Percentiles rank a stretch among this genome's conserved stretches.
phyloP scores from a whole-genome alignment of 2,888 invertebrate genomes.

The Labia minor region DNA sequence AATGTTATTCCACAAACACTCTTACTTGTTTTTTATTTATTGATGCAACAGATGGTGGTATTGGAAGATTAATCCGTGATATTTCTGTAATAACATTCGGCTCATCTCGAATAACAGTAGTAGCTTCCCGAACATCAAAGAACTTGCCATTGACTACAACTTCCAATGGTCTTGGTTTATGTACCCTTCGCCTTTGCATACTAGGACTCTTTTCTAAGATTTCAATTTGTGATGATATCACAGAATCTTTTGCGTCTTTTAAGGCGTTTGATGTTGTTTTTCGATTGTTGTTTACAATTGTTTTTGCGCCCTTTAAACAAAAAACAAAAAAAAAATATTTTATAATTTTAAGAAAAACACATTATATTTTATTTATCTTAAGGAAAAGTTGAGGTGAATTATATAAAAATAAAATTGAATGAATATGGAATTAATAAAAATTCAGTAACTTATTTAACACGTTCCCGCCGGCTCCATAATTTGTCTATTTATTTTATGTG shows the following conservation, averaged over 20 bases:
- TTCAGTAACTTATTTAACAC: too few species aligned
- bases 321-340: neutral
- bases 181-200: constrained; percentile 29
- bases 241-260: neutral
- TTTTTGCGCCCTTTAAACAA: neutral
- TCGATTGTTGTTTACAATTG: neutral
- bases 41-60: neutral
- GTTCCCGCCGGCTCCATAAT: too few species aligned
- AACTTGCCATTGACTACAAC: constrained; percentile 62
- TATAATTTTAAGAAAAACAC: too few species aligned
- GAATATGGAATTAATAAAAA: too few species aligned
- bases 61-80: constrained; percentile 52
- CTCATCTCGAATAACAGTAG: constrained; percentile 34
- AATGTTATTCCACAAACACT: too few species aligned
- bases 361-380: too few species aligned
- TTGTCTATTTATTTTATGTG: too few species aligned
- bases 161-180: constrained; percentile 52
- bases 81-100: constrained; percentile 53
- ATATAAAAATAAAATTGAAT: too few species aligned
- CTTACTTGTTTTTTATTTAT: neutral
- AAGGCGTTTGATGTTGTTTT: neutral
- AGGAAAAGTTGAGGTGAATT: too few species aligned
- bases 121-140: constrained; percentile 59
- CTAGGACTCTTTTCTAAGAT: constrained; percentile 35
- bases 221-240: constrained; percentile 28